Evolutionary conservation across 1,140 invertebrate genomes (phyloP).

Genomic region (Uloborus diversus): DNA sequence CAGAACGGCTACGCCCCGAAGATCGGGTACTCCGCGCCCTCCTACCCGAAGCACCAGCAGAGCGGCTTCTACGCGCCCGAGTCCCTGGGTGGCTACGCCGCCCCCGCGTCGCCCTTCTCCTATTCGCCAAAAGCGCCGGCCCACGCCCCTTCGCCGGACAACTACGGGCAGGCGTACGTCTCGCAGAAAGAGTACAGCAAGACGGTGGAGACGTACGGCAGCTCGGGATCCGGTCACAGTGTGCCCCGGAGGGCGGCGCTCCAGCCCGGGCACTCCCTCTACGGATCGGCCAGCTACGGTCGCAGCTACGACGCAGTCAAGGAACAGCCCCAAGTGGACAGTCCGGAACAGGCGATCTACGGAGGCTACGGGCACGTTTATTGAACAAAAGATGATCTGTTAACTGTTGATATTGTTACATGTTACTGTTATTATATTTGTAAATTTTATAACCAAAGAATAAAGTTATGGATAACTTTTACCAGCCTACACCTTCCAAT

Average conservation of each 20-base stretch:
- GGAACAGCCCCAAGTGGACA: constrained; percentile 17
- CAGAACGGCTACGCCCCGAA: constrained; percentile 9
- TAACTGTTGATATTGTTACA: constrained; percentile 33
- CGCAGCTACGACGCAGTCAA: neutral
- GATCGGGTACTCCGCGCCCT: neutral
- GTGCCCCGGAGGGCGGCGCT: neutral
- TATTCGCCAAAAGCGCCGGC: neutral
- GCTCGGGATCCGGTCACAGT: neutral
- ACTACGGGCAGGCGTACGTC: constrained; percentile 16
- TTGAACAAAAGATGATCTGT: constrained; percentile 13
- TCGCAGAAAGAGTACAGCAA: constrained; percentile 45
- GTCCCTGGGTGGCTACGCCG: neutral
- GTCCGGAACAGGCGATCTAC: constrained; percentile 30
- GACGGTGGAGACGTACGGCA: constrained; percentile 30
- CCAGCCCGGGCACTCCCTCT: constrained; percentile 18
- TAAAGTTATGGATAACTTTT: constrained; percentile 5
- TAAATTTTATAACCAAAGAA: constrained; percentile 54
- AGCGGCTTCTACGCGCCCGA: constrained; percentile 1
- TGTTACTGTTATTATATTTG: constrained; percentile 43
- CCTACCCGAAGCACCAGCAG: neutral
- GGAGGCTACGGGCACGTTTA: constrained; percentile 41
- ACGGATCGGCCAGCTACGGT: constrained; percentile 33
- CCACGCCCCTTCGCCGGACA: neutral
- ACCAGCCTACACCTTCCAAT: neutral
- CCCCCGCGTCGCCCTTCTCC: neutral